Percentiles rank a stretch among this genome's conserved stretches.
phyloP scores from a whole-genome alignment of 2,113 vertebrate genomes.

The Oncorhynchus tshawytscha region DNA sequence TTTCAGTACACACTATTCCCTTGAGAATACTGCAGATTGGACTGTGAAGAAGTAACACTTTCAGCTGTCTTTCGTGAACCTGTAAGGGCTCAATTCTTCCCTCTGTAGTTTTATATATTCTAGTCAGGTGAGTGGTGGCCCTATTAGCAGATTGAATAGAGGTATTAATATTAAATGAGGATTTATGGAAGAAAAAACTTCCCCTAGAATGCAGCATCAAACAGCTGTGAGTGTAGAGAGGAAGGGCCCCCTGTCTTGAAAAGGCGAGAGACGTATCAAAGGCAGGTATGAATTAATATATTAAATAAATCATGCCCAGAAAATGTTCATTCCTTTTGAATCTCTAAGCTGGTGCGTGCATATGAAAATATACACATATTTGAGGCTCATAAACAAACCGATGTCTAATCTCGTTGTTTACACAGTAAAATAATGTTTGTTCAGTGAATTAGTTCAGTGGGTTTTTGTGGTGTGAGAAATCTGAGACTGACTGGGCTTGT shows the following conservation, averaged over 20 bases:
- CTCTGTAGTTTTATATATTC: constrained; percentile 11
- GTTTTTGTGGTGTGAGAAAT: neutral
- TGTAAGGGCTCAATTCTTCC: neutral
- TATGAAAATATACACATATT: constrained; percentile 6
- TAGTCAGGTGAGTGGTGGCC: constrained; percentile 19
- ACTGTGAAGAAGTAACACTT: neutral
- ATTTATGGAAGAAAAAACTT: constrained; percentile 26
- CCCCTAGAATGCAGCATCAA: constrained; percentile 52
- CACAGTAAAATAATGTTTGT: neutral
- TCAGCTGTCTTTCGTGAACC: neutral
- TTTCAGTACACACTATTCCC: neutral
- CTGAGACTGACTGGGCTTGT: neutral
- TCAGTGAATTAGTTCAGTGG: neutral
- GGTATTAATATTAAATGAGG: constrained; percentile 48
- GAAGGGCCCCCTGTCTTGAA: constrained; percentile 12
- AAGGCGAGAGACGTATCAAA: constrained; percentile 40
- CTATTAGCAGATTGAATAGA: constrained; percentile 39
- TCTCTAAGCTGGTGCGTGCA: constrained; percentile 9
- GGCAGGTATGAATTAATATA: constrained; percentile 43
- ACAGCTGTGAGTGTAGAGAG: constrained; percentile 21
- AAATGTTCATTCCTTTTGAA: constrained; percentile 25
- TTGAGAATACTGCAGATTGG: neutral
- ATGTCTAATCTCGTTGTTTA: constrained; percentile 5
- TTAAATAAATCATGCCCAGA: constrained; percentile 42
- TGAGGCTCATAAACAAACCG: constrained; percentile 5